phyloP scores from a whole-genome alignment of 2,888 invertebrate genomes.

The Theodoxus fluviatilis region DNA sequence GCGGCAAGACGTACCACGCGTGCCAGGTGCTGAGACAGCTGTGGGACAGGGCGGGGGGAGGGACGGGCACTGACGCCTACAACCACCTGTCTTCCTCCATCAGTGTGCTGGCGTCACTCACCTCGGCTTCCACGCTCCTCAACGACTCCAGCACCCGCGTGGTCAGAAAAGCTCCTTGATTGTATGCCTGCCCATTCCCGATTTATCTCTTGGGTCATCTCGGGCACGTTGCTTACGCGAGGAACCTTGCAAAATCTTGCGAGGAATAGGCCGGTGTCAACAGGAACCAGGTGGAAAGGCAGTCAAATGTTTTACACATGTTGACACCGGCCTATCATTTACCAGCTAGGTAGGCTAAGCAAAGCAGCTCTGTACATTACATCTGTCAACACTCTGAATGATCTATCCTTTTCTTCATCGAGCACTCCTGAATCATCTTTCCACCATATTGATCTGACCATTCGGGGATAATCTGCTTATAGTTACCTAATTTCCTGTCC shows the following conservation, averaged over 20 bases:
- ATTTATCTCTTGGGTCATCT: background rate
- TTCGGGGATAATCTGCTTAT: no score
- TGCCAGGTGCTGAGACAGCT: constrained; percentile 88
- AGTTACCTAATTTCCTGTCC: background rate
- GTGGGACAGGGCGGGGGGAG: constrained; percentile 92
- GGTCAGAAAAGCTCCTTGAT: constrained; percentile 69
- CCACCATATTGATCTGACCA: no score
- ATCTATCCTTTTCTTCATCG: no score
- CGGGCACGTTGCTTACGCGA: background rate
- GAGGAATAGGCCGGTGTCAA: background rate
- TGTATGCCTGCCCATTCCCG: background rate
- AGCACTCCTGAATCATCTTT: no score
- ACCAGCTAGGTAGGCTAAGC: no score
- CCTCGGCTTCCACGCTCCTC: constrained; percentile 86
- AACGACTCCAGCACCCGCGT: constrained; percentile 93
- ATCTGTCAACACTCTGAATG: no score
- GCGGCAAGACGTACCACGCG: constrained; percentile 92
- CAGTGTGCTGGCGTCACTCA: constrained; percentile 89
- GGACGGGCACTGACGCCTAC: constrained; percentile 93
- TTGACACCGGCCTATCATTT: no score
- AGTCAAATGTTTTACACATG: no score
- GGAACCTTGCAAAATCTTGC: background rate
- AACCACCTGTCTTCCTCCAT: constrained; percentile 94
- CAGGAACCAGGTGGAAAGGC: background rate
- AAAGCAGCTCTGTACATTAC: no score